Evolutionary conservation across 2,888 invertebrate genomes (phyloP), one percentile per base, ranked within the genome.

Genomic region (Cryptus armator): DNA sequence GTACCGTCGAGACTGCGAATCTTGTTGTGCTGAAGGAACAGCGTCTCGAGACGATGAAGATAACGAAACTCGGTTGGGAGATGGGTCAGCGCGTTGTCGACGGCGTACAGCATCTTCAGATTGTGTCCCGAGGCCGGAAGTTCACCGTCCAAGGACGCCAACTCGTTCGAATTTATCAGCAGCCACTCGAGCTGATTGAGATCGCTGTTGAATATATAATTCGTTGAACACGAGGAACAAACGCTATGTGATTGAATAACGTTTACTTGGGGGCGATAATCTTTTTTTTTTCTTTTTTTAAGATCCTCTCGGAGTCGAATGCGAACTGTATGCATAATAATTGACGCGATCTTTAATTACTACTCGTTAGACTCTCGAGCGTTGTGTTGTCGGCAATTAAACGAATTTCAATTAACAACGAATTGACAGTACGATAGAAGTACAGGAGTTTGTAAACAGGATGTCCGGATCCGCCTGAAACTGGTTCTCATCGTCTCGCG

Each of bases 131-230:
- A 95, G 86, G 95, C 94, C 2, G 98, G 97, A 85, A 98, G 93
- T 93, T 98, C 96, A 66, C 96, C 96, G 68, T 98, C 97, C 89
- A 98, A 94, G 43, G 96, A 95, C 83, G 96, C 96, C 81, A 98
- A 94, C 88, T 96, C 95, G 93, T 98, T 98, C 78, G 96, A 95
- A 91, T 97, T 97, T 71, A 98, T 96, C 88, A 97, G 96, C 68
- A 98, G 95, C 96, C 97, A 97, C 90, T 96, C 96, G 84, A 98
- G 94, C 84, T 96, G 95, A 84, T 96, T 95, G 70, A 98, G 94
- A 81, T 97, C 96, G 85, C 95, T 95, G 91, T 66, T 90, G 91
- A 79, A 85, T 86, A 59, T 37, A 46, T 77, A 43, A 74, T 78
- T 84, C 72, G 14, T 24, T 77, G 56, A 37, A 37, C 37, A 37